Base-by-base conservation (phyloP, 1,140 invertebrate species). In the Eulimnadia texana region DNA sequence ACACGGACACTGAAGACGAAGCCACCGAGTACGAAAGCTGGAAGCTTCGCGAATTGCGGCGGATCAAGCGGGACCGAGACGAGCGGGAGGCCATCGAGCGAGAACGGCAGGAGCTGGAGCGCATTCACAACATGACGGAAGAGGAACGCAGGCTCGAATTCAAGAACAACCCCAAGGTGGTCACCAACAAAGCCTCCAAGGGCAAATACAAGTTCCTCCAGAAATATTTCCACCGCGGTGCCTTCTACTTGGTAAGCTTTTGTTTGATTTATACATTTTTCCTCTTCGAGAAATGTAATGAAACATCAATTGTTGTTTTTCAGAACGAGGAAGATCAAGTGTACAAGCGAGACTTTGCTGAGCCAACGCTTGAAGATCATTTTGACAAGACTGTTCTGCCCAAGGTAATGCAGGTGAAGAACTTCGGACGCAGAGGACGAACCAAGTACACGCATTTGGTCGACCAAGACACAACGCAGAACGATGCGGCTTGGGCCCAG, bases 371-470 rank as follows among this genome's bases (percentile, higher is more conserved):
- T 62, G 97, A 99, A 69, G 97, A 99, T 83, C 93, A 98, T 71
- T 99, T 99, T 74, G 93, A 99, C 71, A 99, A 99, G 74, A 95
- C 94, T 50, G 88, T 98, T 65, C 72, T 99, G 58, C 97, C 97
- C 3, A 97, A 98, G 80, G 95, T 99, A 63, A 99, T 99, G 96
- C 96, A 99, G 80, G 96, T 99, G 0, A 99, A 99, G 75, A 99
- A 99, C 77, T 99, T 99, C 77, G 97, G 97, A 19, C 82, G 96
- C 16, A 97, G 95, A 63, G 95, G 95, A 22, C 81, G 96, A 57
- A 98, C 97, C 0, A 99, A 99, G 71, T 99, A 99, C 73, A 99
- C 96, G 3, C 97, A 99, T 77, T 79, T 99, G 68, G 93, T 99
- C 0, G 95, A 98, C 75, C 96, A 99, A 76, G 97, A 99, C 71